Base-by-base conservation (phyloP, 2,113 vertebrate species). In the Ondatra zibethicus region DNA sequence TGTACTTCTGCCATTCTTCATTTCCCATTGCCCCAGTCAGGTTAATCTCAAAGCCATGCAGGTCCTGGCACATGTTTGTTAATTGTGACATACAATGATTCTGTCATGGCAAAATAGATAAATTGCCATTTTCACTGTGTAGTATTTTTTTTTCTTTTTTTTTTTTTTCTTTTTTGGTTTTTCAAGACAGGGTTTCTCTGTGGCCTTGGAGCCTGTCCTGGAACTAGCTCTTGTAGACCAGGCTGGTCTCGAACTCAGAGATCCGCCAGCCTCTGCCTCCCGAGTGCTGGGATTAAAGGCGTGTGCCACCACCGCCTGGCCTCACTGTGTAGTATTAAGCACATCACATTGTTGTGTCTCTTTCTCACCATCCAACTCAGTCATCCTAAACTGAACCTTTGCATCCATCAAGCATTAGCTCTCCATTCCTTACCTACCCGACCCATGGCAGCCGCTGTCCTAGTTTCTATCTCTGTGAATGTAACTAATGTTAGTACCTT, bases 371-470 rank as follows among this genome's bases (percentile, higher is more conserved):
- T 70, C 11, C 33, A 52, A 23, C 33, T 88, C 19, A 16, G 31
- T 65, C 36, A 91, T 72, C 47, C 65, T 45, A 76, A 16, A 25
- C 47, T 47, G 50, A 88, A 89, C n/a, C 91, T 88, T 23, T 45
- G 52, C 14, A 14, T 73, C 36, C 78, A 5, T n/a, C 89, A 75
- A 80, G 42, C 2, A 19, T n/a, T 27, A n/a, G n/a, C 45, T 84
- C 7, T 23, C 29, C 11, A 31, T 6, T 21, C 36, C 17, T 61
- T 31, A 19, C 19, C 5, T 0, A 31, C 0, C 1, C 1, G 31
- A 72, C 19, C 42, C 7, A 1, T n/a, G 11, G 23, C 31, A 45
- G 6, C 39, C 27, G 5, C 29, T 29, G 1, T 80, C 88, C 70
- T 81, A 5, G 47, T 84, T 94, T 84, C 13, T 65, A 14, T 91